Percentiles rank a stretch among this genome's conserved stretches.
These are phyloP conservation scores for Taeniopygia guttata DNA, from an alignment of 2,797 vertebrate species.

Conservation along the genomic window DNA sequence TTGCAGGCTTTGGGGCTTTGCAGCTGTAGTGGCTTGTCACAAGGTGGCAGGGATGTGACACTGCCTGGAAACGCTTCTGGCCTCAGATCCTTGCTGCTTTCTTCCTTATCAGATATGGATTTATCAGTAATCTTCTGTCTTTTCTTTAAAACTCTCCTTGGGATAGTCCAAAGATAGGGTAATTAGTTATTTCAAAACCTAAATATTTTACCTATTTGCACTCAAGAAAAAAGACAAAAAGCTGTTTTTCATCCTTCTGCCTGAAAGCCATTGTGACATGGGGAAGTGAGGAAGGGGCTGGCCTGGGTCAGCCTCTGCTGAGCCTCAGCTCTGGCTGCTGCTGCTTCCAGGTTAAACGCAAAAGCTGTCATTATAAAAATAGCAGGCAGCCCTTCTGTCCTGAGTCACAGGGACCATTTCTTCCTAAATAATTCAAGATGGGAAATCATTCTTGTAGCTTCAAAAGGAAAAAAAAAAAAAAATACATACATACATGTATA, in stretches of 20 bases:
- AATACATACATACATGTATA: fast-evolving
- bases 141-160: not conserved
- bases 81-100: not conserved
- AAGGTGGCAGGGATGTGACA: conserved; percentile 44
- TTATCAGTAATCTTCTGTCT: not conserved
- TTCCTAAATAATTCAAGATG: not conserved
- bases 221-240: not conserved
- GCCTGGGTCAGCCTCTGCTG: not conserved
- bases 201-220: not conserved
- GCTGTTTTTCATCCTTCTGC: not conserved
- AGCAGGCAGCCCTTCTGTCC: not conserved
- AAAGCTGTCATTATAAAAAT: not conserved
- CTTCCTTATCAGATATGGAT: not conserved
- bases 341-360: not conserved
- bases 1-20: not conserved
- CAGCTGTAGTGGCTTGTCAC: conserved; percentile 27
- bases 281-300: not conserved
- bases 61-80: not conserved
- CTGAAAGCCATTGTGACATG: fast-evolving
- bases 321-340: not conserved
- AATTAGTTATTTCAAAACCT: not conserved
- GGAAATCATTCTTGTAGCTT: not conserved
- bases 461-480: not conserved
- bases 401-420: not conserved
- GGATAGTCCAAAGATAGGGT: not conserved